Evolutionary conservation across 2,888 invertebrate species (phyloP), one percentile per base, ranked within the genome.

Genomic region (Catocala nupta): DNA sequence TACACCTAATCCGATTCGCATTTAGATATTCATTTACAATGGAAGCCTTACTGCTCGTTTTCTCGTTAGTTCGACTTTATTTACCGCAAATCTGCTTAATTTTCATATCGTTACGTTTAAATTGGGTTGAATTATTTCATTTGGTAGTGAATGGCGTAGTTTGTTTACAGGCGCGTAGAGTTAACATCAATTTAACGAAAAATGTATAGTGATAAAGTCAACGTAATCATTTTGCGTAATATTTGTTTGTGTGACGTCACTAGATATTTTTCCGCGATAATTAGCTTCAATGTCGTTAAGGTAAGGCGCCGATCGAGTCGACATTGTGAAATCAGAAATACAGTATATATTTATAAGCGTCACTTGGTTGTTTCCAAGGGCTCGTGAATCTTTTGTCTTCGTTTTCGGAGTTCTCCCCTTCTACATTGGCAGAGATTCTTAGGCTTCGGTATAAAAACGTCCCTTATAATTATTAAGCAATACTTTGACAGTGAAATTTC

Each of bases 361-460:
- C 72, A 63, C 68, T 71, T 72, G 72, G 63, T 74, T 80, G 77
- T 73, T 79, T 65, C 63, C 73, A 65, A 79, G 77, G 69, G 74
- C 73, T 75, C 72, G 77, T 73, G 73, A 81, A 77, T 80, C 82
- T 82, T 82, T 84, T 84, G 82, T 84, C 74, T 76, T 71, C 65
- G 56, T 73, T 76, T 76, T 75, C 71, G 74, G 71, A 78, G 71
- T 75, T 75, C 63, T 67, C 66, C 69, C 71, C 68, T 69, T 64
- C 68, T 73, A 73, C 61, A 68, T 65, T 77, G 75, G 75, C 63
- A 73, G 71, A 66, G 71, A 67, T 77, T 81, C 68, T 66, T 60
- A 68, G 51, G 58, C 53, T 69, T 64, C 57, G 43, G 34, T 48
- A 75, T 65, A 72, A 75, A 81, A 77, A 80, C 68, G 59, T 55